Base-by-base conservation (phyloP, 2,797 vertebrate species). In the Poeciliopsis infans region DNA sequence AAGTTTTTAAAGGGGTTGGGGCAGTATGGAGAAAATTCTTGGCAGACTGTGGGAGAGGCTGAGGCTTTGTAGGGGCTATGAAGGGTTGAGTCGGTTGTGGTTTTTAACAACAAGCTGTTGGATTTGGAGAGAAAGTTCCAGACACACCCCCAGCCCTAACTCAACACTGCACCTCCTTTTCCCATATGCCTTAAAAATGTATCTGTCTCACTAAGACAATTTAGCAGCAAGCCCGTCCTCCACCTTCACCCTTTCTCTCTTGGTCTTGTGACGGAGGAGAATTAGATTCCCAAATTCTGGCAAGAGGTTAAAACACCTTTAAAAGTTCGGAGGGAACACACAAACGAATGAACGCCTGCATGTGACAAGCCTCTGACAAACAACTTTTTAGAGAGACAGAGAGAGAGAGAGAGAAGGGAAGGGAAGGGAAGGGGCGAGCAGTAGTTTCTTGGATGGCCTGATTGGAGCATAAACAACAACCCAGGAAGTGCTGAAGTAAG, bases 401-500 rank as follows among this genome's bases (percentile, higher is more conserved):
- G 36, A 5, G 36, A 39, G 36, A 76, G 85, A 76, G 55, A 59
- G 10, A 13, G 72, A 79, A 79, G 45, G 75, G 85, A 74, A 79
- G 75, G 85, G 66, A 46, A 71, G 81, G 15, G 72, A 86, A 72
- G 84, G 85, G 86, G 86, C n/a, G 46, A 82, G 87, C 57, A 4
- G 83, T 79, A 79, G 89, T 88, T 90, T 88, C 86, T 93, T 91
- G 89, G 91, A 91, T 84, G 84, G 87, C 88, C 90, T 90, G 93
- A 94, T 93, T 93, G 93, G 91, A 95, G 91, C 90, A 89, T 91
- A 93, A 92, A 93, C 93, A 93, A 91, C 91, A 93, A 86, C 87
- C 89, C 92, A 94, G 94, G 94, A 94, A 95, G 92, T 94, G 86
- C 87, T 87, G 87, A 90, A 93, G 91, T 87, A 86, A 93, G 86